Percentiles rank a stretch among this genome's conserved stretches.
Evolutionary conservation across 2,888 invertebrate genomes (phyloP).

Genomic region (Glaucopsyche alexis): DNA sequence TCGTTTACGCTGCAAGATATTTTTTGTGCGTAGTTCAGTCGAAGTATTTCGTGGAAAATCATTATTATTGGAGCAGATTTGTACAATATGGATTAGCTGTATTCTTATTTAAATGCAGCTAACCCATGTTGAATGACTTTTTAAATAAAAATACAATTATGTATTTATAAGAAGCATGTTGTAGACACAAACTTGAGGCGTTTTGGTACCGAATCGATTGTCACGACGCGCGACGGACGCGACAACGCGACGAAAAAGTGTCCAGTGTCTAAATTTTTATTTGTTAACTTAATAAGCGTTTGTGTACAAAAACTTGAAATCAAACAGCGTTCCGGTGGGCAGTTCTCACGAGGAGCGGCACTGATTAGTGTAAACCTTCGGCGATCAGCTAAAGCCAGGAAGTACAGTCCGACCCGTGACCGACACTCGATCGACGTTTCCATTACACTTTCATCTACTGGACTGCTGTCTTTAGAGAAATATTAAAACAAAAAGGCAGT

Average conservation of each 20-base stretch:
- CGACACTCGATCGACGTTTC: slow-evolving; percentile 49
- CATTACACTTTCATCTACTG: slow-evolving; percentile 43
- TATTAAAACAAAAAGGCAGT: background rate
- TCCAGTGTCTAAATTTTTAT: background rate
- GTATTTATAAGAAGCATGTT: background rate
- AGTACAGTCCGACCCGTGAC: slow-evolving; percentile 60
- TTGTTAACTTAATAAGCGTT: slow-evolving; percentile 19
- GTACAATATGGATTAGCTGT: background rate
- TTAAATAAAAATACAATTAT: background rate
- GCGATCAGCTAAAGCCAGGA: slow-evolving; percentile 55
- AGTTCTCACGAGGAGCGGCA: slow-evolving; percentile 42
- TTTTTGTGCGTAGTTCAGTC: background rate
- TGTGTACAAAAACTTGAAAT: background rate
- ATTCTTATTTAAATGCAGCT: no score
- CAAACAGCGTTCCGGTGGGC: slow-evolving; percentile 25
- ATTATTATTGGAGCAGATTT: background rate
- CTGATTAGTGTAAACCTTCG: slow-evolving; percentile 70
- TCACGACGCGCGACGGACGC: background rate
- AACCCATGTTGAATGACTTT: no score
- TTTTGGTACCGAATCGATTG: background rate
- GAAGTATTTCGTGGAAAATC: background rate
- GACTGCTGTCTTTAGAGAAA: background rate
- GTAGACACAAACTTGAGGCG: background rate
- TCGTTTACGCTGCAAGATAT: slow-evolving; percentile 10
- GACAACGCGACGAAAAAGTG: background rate